Conservation (phyloP, 2,797 vertebrate species). For the Basileuterus tristriatus region DNA sequence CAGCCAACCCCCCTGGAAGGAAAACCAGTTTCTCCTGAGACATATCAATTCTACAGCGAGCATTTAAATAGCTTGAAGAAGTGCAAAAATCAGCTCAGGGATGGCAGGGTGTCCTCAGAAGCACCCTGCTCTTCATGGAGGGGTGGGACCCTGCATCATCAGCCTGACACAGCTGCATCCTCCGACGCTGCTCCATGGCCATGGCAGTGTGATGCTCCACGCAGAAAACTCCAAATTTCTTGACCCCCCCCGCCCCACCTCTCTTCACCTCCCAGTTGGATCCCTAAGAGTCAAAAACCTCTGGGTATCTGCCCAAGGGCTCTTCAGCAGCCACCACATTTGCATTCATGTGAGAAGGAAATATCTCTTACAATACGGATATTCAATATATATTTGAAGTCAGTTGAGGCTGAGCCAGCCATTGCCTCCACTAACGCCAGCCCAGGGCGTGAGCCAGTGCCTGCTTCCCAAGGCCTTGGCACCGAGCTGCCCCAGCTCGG, state of each 20-base stretch:
- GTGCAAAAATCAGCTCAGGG: constrained; percentile 5
- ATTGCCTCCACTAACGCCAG: background rate
- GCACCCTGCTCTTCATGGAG: background rate
- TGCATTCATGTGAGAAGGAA: constrained; percentile 17
- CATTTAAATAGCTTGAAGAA: background rate
- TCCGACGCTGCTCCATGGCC: fast-evolving
- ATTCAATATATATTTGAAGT: constrained; percentile 55
- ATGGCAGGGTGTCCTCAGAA: background rate
- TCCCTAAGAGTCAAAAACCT: background rate
- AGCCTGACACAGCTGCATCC: background rate
- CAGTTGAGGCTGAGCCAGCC: constrained; percentile 17
- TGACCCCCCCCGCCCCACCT: background rate
- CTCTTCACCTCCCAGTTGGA: background rate
- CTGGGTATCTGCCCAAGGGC: background rate
- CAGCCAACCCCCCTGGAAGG: background rate
- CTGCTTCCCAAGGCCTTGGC: background rate
- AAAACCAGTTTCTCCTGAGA: constrained; percentile 63
- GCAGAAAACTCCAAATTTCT: background rate
- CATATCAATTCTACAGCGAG: background rate
- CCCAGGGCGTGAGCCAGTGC: background rate
- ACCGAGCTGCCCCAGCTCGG: fast-evolving
- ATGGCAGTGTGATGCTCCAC: background rate
- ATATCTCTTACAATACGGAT: constrained; percentile 23
- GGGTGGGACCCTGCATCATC: background rate
- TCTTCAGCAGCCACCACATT: background rate